phyloP scores from a whole-genome alignment of 2,113 vertebrate genomes.

The Copsychus sechellarum region DNA sequence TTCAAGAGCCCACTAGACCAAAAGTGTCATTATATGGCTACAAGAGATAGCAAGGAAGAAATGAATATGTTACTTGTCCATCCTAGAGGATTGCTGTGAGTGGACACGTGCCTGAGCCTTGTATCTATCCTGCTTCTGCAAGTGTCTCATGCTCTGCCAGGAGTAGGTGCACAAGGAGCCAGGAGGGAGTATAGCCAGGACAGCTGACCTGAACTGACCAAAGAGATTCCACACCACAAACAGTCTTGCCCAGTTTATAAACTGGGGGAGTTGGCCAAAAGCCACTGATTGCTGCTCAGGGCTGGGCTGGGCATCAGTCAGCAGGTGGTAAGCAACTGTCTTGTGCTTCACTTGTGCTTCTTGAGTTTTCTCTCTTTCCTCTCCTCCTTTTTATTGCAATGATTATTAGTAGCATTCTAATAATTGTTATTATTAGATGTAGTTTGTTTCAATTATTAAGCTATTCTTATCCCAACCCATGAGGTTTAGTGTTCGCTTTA shows the following conservation, averaged over 20 bases:
- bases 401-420: background rate
- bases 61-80: rapidly evolving
- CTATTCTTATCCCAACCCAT: background rate
- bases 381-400: background rate
- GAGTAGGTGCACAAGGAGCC: background rate
- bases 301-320: background rate
- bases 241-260: background rate
- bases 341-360: background rate
- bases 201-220: background rate
- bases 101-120: background rate
- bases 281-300: background rate
- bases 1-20: background rate
- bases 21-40: background rate
- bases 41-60: background rate
- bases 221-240: background rate
- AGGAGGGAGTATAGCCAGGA: background rate
- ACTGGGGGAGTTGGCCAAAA: background rate
- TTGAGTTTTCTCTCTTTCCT: background rate
- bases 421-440: background rate
- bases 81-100: background rate
- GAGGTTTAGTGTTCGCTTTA: background rate
- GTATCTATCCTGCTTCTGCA: background rate
- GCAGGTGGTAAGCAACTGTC: background rate
- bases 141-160: background rate
- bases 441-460: background rate